phyloP scores from a whole-genome alignment of 2,113 vertebrate species.

The Cyprinodon tularosa region DNA sequence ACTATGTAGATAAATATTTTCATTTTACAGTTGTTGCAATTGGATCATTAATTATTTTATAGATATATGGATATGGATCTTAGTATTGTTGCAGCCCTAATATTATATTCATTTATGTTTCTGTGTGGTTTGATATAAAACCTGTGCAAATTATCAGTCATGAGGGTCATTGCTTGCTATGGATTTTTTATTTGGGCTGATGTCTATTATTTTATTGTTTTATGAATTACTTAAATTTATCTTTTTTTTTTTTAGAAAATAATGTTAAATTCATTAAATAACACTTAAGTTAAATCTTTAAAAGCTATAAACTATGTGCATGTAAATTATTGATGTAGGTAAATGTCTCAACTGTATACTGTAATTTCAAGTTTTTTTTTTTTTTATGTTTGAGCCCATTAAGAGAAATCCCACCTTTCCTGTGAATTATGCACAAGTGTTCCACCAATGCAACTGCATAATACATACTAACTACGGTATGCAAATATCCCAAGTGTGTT shows the following conservation, averaged over 20 bases:
- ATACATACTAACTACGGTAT: constrained; percentile 28
- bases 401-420: constrained; percentile 21
- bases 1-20: too few relatives aligned
- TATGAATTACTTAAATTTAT: constrained; percentile 5
- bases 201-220: constrained; percentile 14
- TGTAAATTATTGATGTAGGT: not conserved
- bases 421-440: constrained; percentile 17
- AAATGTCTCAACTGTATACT: not conserved
- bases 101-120: too few relatives aligned
- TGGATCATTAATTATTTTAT: too few relatives aligned
- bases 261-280: not conserved
- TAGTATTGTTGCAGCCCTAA: too few relatives aligned
- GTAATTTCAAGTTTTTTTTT: not conserved
- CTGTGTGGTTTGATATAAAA: too few relatives aligned
- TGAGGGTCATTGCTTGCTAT: not conserved
- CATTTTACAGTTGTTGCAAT: too few relatives aligned
- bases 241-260: not conserved
- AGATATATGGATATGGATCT: too few relatives aligned
- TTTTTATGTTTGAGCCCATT: too few relatives aligned
- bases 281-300: not conserved
- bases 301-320: not conserved
- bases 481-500: constrained; percentile 12
- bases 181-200: constrained; percentile 49
- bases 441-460: constrained; percentile 4
- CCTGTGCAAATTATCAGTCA: too few relatives aligned